Evolutionary conservation across 1,140 invertebrate species (phyloP).

Genomic region (Pararge aegeria): DNA sequence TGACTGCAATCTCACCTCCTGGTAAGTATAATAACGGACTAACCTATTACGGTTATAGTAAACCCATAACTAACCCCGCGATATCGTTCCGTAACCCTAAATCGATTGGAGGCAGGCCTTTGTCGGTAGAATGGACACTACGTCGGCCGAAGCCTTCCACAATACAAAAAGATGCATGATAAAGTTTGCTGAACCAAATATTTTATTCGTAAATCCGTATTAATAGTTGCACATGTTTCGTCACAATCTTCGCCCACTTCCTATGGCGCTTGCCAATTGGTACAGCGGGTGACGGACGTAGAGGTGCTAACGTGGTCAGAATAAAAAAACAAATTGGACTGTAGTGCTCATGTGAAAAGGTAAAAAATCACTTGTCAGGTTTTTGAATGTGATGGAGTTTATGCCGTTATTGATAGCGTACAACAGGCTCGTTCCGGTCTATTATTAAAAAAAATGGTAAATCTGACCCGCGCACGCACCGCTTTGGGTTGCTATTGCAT

Average conservation of each 20-base stretch:
- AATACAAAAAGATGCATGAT: neutral
- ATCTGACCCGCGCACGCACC: neutral
- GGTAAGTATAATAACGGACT: too few relatives aligned
- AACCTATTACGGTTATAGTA: too few relatives aligned
- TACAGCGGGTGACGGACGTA: constrained; percentile 28
- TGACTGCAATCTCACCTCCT: too few relatives aligned
- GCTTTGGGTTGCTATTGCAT: neutral
- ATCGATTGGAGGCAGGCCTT: too few relatives aligned
- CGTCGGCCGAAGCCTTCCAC: too few relatives aligned
- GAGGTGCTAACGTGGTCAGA: constrained; percentile 10
- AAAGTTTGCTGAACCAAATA: neutral
- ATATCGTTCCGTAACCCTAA: too few relatives aligned
- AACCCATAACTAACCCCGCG: too few relatives aligned
- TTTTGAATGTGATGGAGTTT: neutral
- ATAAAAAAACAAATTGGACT: constrained; percentile 7
- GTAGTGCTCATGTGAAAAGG: constrained; percentile 7
- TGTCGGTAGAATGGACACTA: too few relatives aligned
- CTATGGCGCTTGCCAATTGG: constrained; percentile 54
- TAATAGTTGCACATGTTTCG: constrained; percentile 20
- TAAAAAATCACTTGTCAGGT: constrained; percentile 9
- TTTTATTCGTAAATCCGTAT: constrained; percentile 1
- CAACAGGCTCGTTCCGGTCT: constrained; percentile 9
- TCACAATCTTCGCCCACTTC: constrained; percentile 47
- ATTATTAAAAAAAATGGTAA: constrained; percentile 8
- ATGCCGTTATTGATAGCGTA: neutral